These are phyloP conservation scores for Aleiodes testaceus DNA, from an alignment of 2,888 invertebrate species.

Conservation along the genomic window DNA sequence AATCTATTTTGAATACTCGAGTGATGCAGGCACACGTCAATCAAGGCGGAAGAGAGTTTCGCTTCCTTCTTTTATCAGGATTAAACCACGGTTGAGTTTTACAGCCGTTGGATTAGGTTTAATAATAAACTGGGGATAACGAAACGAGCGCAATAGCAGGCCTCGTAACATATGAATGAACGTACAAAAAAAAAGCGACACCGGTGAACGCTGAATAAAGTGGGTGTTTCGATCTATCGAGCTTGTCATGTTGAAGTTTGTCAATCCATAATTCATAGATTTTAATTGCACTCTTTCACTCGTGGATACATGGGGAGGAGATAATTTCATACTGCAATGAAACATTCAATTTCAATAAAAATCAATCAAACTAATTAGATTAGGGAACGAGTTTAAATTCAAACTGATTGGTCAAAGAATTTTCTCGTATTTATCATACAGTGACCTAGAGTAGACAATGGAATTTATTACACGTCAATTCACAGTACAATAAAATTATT, in stretches of 20 bases:
- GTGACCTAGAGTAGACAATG: not conserved
- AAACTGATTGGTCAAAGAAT: conserved; percentile 27
- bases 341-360: not conserved
- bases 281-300: not conserved
- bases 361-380: not conserved
- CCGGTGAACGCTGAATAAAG: not conserved
- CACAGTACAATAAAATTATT: not conserved
- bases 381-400: conserved; percentile 5
- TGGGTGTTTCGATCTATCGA: too few species aligned
- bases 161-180: conserved; percentile 2
- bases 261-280: not conserved
- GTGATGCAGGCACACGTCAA: conserved; percentile 6
- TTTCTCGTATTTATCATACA: conserved; percentile 17
- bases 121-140: conserved; percentile 20
- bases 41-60: conserved; percentile 20
- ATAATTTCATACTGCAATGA: not conserved
- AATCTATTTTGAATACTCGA: conserved; percentile 22
- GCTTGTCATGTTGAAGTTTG: too few species aligned
- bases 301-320: not conserved
- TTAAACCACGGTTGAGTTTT: conserved; percentile 1
- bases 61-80: not conserved
- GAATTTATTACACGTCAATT: conserved; percentile 21
- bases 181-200: not conserved
- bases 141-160: not conserved
- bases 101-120: conserved; percentile 7